Evolutionary conservation across 1,140 invertebrate species (phyloP).

Genomic region (Drosophila kohkoa): DNA sequence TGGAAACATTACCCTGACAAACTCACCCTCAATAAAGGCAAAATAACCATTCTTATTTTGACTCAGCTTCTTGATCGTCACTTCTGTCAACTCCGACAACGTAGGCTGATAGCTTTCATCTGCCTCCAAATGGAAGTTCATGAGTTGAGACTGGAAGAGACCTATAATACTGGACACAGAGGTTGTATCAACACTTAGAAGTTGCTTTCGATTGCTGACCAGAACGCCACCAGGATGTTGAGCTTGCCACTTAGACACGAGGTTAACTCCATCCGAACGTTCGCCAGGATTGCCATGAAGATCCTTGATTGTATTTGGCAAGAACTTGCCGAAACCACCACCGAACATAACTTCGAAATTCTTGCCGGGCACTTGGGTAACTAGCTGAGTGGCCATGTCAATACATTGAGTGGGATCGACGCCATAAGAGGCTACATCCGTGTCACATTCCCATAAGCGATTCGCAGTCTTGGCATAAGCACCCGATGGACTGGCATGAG

Average conservation of each 20-base stretch:
- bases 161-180: slow-evolving; percentile 86
- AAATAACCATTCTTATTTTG: slow-evolving; percentile 90
- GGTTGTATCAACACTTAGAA: slow-evolving; percentile 77
- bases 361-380: slow-evolving; percentile 87
- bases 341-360: slow-evolving; percentile 88
- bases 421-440: slow-evolving; percentile 80
- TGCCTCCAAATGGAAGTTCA: slow-evolving; percentile 86
- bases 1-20: neutral
- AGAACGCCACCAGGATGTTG: slow-evolving; percentile 75
- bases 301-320: slow-evolving; percentile 85
- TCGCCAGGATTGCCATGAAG: slow-evolving; percentile 85
- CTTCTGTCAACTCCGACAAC: slow-evolving; percentile 91
- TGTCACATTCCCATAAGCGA: slow-evolving; percentile 92
- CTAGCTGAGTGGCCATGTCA: slow-evolving; percentile 87
- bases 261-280: slow-evolving; percentile 85
- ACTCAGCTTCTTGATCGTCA: slow-evolving; percentile 88
- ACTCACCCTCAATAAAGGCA: slow-evolving; percentile 88
- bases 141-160: slow-evolving; percentile 85
- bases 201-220: slow-evolving; percentile 87
- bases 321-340: slow-evolving; percentile 88
- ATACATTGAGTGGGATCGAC: slow-evolving; percentile 78
- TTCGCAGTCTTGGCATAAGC: slow-evolving; percentile 87
- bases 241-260: slow-evolving; percentile 85
- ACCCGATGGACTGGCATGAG: slow-evolving; percentile 79
- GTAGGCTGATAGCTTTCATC: slow-evolving; percentile 86